These are phyloP conservation scores for Phortica okadai DNA, from an alignment of 2,888 invertebrate genomes.

Conservation along the genomic window DNA sequence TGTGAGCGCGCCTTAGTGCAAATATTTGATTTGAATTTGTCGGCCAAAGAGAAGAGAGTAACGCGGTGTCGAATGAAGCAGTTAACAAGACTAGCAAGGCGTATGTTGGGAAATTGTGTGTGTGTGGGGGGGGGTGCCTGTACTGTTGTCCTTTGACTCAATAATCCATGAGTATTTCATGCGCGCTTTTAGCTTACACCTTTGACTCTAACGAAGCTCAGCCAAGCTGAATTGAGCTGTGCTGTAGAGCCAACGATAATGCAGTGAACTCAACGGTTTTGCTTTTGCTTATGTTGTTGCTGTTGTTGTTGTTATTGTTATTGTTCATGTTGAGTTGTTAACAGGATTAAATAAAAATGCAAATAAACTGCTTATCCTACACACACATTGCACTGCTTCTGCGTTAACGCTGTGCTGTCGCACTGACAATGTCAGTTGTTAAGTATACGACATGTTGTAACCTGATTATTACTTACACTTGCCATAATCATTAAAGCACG, in stretches of 20 bases:
- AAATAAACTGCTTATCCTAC: slow-evolving; percentile 56
- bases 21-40: slow-evolving; percentile 64
- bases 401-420: not conserved
- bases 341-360: slow-evolving; percentile 65
- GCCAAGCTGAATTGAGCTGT: not conserved
- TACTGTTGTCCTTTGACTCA: slow-evolving; percentile 10
- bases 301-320: slow-evolving; percentile 6
- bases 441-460: slow-evolving; percentile 55
- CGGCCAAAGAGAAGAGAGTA: not conserved
- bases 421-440: slow-evolving; percentile 35
- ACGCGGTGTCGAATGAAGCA: not conserved
- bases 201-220: slow-evolving; percentile 44
- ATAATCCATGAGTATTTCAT: slow-evolving; percentile 29
- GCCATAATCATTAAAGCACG: slow-evolving; percentile 48
- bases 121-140: not conserved
- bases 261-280: slow-evolving; percentile 35
- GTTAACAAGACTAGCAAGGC: not conserved
- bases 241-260: slow-evolving; percentile 49
- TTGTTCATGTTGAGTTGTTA: slow-evolving; percentile 46
- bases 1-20: slow-evolving; percentile 49
- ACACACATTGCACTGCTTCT: not conserved
- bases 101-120: not conserved
- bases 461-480: slow-evolving; percentile 42
- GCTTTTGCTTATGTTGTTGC: slow-evolving; percentile 45
- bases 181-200: slow-evolving; percentile 52